Conservation (phyloP, 2,888 invertebrate genomes). For the Athalia rosae region DNA sequence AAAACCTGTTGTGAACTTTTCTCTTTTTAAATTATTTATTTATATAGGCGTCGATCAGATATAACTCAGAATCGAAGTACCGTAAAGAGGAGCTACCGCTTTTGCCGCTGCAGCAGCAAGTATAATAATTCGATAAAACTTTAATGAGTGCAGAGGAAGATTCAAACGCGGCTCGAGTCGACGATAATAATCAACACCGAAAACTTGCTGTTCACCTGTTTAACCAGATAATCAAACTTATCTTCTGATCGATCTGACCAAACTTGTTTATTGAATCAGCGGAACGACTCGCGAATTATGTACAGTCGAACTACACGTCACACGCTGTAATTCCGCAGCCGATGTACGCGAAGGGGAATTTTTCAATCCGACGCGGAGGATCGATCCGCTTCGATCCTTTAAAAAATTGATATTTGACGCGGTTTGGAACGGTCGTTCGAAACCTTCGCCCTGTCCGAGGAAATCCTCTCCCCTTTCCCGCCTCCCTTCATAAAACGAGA, state of each 20-base stretch:
- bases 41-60: too few species aligned
- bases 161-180: conserved; percentile 5
- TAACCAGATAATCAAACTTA: conserved; percentile 30
- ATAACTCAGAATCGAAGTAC: too few species aligned
- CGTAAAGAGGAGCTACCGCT: neutral
- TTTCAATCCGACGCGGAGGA: too few species aligned
- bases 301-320: neutral
- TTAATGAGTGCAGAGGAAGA: conserved; percentile 14
- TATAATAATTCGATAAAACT: neutral
- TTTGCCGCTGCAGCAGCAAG: neutral
- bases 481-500: conserved; percentile 34
- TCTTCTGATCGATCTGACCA: conserved; percentile 1
- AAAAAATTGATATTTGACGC: too few species aligned
- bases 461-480: conserved; percentile 12
- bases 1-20: too few species aligned
- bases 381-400: too few species aligned
- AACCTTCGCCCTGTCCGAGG: conserved; percentile 11
- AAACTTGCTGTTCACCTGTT: conserved; percentile 33
- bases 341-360: neutral
- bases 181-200: conserved; percentile 11
- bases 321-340: neutral
- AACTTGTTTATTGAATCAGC: conserved; percentile 17
- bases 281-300: neutral
- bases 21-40: too few species aligned
- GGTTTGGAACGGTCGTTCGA: neutral